Percentiles rank a stretch among this genome's conserved stretches.
Conservation (phyloP, 2,888 invertebrate species). For the Drosophila monieri region DNA sequence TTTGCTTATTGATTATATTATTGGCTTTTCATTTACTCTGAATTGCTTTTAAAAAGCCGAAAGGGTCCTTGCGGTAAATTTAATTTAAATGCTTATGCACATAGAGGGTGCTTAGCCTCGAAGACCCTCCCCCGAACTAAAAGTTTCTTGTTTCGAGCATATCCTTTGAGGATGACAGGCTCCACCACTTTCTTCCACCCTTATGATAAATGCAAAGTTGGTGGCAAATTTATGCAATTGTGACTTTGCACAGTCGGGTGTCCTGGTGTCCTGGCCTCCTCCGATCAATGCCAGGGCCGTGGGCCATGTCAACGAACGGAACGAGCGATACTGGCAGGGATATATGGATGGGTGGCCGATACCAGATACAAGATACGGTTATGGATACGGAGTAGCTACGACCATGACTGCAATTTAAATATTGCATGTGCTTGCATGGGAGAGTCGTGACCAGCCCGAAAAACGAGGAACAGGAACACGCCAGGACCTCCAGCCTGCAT, state of each 20-base stretch:
- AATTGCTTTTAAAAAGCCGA: constrained; percentile 16
- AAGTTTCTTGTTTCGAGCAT: constrained; percentile 23
- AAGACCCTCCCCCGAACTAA: not conserved
- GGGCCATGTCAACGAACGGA: constrained; percentile 68
- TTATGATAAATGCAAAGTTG: constrained; percentile 50
- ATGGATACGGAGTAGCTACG: constrained; percentile 47
- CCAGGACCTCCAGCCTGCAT: constrained; percentile 6
- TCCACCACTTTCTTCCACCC: constrained; percentile 20
- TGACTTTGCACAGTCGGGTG: constrained; percentile 34
- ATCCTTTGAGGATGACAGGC: constrained; percentile 27
- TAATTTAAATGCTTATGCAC: not conserved
- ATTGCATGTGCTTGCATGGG: constrained; percentile 63
- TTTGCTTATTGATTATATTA: constrained; percentile 49
- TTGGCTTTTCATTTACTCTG: constrained; percentile 17
- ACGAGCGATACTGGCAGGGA: constrained; percentile 33
- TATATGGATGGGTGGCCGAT: constrained; percentile 40
- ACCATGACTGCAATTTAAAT: constrained; percentile 66
- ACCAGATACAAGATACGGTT: constrained; percentile 37
- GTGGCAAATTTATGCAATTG: constrained; percentile 45
- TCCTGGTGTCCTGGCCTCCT: constrained; percentile 4
- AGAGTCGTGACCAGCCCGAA: constrained; percentile 42
- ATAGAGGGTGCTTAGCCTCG: not conserved
- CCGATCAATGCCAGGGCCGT: constrained; percentile 76
- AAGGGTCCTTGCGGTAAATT: not conserved
- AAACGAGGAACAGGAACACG: constrained; percentile 11